Evolutionary conservation across 2,113 vertebrate species (phyloP), one percentile per base, ranked within the genome.

Genomic region (Peromyscus californicus): DNA sequence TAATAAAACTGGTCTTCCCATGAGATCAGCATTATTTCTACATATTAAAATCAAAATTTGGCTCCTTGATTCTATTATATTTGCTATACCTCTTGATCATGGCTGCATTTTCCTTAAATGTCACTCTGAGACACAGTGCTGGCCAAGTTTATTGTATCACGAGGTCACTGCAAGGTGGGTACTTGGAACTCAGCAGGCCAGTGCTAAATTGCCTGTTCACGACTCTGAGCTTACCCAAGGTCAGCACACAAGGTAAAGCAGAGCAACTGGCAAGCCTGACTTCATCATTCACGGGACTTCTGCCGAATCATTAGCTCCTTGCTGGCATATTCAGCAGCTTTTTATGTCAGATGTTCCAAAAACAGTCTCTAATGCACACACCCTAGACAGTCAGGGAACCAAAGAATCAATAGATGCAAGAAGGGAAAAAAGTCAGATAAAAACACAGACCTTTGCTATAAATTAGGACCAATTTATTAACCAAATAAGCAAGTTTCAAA

Each of bases 191-290:
- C 91, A 96, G 92, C 59, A 94, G 69, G 70, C n/a, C 84, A 96
- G 83, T 61, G 69, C 94, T 93, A 86, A 95, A 96, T 86, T 80
- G 79, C 94, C 94, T 82, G 0, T 39, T 97, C 92, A 97, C 48
- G 51, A 51, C 89, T 96, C 91, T 96, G 63, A 93, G 79, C 96
- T 54, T 67, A 80, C 94, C 90, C 94, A 83, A 96, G 91, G 97
- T 98, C 97, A 98, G 76, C 83, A 97, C 92, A 83, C 97, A 97
- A 96, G 96, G 89, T 42, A 82, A 89, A 96, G 48, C 59, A 16
- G 24, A 42, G 69, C 1, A 48, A 61, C 84, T 90, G 90, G 95
- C 79, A 92, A 96, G 86, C 13, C 80, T 92, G 74, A 92, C 89
- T 95, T 95, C 94, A 82, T 93, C 93, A 84, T 74, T 98, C 86